Base-by-base conservation (phyloP, 2,888 invertebrate genomes). In the Antheraea yamamai region DNA sequence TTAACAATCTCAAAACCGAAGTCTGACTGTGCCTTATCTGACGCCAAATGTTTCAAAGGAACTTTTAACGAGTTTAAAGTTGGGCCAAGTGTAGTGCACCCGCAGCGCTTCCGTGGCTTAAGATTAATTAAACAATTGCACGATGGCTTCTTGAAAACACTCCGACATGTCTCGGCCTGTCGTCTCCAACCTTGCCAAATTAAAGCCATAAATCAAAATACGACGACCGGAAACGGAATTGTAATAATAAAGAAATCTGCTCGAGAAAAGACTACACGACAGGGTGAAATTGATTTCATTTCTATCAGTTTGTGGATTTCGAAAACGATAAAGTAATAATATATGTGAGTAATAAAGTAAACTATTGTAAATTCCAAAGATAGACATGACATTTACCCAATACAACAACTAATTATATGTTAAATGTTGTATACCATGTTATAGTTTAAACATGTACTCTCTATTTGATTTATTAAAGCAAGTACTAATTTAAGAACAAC, bases 61-160 rank as follows among this genome's bases (percentile, higher is more conserved):
- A 94, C 93, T 95, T 95, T 94, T 94, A 95, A 95, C 94, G 94
- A 94, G 94, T 95, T 94, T 92, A 94, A 94, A 94, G 93, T 94
- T 93, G 90, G 88, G 87, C 91, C 90, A 87, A 94, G 93, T 93
- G 92, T 92, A 94, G 90, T 94, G 93, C 93, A 92, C 91, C 90
- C 90, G 88, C 90, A 90, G 89, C 91, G 88, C 88, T 90, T 90
- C 87, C 89, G 87, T 86, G 87, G 90, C 91, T 91, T 90, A 90
- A 94, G 94, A 95, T 94, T 95, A 95, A 95, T 95, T 95, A 95
- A 94, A 95, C 94, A 94, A 94, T 94, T 92, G 94, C 93, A 91
- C 93, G 93, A 93, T 92, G 92, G 92, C 92, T 94, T 88, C 91
- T 94, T 92, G 92, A 94, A 93, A 94, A 94, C 93, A 94, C 94